Evolutionary conservation across 2,888 invertebrate species (phyloP), one percentile per base, ranked within the genome.

Genomic region (Nudaria mundana): DNA sequence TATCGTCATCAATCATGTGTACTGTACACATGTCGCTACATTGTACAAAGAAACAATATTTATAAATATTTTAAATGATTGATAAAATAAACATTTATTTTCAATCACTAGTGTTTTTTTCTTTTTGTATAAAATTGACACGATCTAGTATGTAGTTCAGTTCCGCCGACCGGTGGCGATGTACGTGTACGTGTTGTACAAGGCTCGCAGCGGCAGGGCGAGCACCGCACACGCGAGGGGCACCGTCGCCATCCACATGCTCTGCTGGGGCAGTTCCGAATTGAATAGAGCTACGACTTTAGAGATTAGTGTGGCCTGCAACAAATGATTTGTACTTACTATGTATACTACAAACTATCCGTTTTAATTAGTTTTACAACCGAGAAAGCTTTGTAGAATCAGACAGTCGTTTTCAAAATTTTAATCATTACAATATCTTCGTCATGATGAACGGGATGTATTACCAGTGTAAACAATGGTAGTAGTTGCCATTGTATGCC

Each of bases 21-120:
- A 78, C 73, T 76, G 78, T 79, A 78, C 73, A 78, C 81, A 78
- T 78, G 71, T 73, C 58, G 69, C 71, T 79, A 76, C 81, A 81
- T 80, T 87, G 88, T 88, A 88, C 87, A 88, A 87, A 56, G 85
- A 79, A 79, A 80, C 75, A 81, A 83, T 87, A 87, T 86, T 85
- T 87, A 85, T 86, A 71, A 81, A 80, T 79, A 84, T 82, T 81
- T 77, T 82, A 81, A 85, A 79, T 78, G 82, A 86, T 86, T 86
- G 84, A 87, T 84, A 81, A 69, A 87, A 83, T 87, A 88, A 87
- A 86, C 74, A 79, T 77, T 80, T 87, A 86, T 86, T 86, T 83
- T 86, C 78, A 84, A 79, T 76, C 76, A 73, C 44, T 63, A 48
- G 52, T 56, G 39, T 73, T 72, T 72, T 69, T 68, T 44, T 30